Base-by-base conservation (phyloP, 1,140 invertebrate species). In the Ptiloglossa arizonensis region DNA sequence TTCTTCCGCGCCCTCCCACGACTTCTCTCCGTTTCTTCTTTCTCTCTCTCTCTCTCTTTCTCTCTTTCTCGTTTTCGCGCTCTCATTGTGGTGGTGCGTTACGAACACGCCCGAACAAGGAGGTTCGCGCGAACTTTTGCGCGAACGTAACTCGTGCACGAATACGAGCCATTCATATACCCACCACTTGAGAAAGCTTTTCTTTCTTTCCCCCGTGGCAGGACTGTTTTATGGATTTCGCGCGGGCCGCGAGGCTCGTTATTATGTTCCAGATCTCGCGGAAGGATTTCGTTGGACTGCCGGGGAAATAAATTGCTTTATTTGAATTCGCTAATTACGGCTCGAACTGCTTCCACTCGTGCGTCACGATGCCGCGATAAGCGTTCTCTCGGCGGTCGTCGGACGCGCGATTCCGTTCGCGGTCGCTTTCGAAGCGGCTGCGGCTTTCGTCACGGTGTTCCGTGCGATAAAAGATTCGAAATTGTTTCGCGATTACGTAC, bases 141-240 rank as follows among this genome's bases (percentile, higher is more conserved):
- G 24, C 69, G 27, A 48, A n/a, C 27, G 3, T 70, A 72, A 50
- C 52, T 72, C 24, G 35, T 24, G 22, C 29, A 9, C 35, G 59
- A 52, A 54, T 52, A 17, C 71, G 13, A 54, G 38, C 41, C 69
- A 60, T 46, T 71, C 69, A 35, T 46, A 46, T 57, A 41, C 19
- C 27, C 19, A 46, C 19, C 52, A 5, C 68, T 70, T 8, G 35
- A 32, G 38, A 46, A 59, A 70, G 38, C 27, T 59, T 72, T 63
- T 22, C 11, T 13, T 41, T 24, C 32, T 22, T n/a, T 19, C 29
- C 4, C 2, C n/a, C n/a, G 22, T 11, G 32, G 0, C 44, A 6
- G 5, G 27, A 9, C 32, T n/a, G 59, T 64, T 73, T 52, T 41
- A 73, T 64, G 70, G 70, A 73, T 52, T 73, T 64, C 59, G 17